phyloP scores from a whole-genome alignment of 2,888 invertebrate genomes.

The Brachylomia viminalis region DNA sequence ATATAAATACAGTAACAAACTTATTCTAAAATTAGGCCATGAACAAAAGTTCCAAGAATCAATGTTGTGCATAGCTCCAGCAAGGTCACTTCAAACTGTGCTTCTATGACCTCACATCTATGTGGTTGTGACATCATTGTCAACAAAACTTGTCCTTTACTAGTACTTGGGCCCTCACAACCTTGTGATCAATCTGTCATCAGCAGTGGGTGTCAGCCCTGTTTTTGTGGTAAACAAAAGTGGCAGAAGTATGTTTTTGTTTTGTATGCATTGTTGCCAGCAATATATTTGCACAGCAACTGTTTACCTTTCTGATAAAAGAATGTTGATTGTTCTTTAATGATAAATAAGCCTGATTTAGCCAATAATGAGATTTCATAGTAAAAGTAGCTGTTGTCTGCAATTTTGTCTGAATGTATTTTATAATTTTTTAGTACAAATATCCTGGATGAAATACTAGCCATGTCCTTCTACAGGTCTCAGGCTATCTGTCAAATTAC shows the following conservation, averaged over 20 bases:
- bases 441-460: not conserved
- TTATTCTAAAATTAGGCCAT: conserved; percentile 42
- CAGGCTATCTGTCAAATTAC: too few species aligned
- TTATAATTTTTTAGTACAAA: not conserved
- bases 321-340: not conserved
- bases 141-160: conserved; percentile 60
- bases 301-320: not conserved
- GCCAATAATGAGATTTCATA: not conserved
- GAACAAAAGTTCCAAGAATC: conserved; percentile 41
- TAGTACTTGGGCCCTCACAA: conserved; percentile 51
- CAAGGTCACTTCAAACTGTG: conserved; percentile 63
- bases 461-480: too few species aligned
- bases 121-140: conserved; percentile 69
- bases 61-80: conserved; percentile 35
- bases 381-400: not conserved
- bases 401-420: too few species aligned
- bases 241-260: not conserved
- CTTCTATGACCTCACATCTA: conserved; percentile 68
- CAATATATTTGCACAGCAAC: not conserved
- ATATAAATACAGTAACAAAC: not conserved
- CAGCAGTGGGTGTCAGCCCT: conserved; percentile 39
- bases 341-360: not conserved
- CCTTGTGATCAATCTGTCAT: conserved; percentile 43
- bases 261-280: not conserved
- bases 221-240: conserved; percentile 2